Evolutionary conservation across 1,140 invertebrate species (phyloP).

Genomic region (Magallana gigas): DNA sequence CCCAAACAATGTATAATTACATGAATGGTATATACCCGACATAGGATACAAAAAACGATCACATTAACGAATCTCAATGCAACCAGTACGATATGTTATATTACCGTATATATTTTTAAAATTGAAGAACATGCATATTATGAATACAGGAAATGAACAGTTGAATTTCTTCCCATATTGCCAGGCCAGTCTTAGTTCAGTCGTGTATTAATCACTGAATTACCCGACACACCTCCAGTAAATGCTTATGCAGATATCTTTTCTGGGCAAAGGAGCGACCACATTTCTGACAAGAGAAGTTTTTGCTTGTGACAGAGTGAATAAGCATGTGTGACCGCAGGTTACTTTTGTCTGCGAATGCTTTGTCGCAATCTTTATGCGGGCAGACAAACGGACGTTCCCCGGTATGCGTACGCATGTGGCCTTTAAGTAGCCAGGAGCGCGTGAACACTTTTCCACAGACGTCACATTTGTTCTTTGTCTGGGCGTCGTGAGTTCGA

Average conservation of each 20-base stretch:
- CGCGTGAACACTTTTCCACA: slow-evolving; percentile 97
- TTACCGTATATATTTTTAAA: too few relatives aligned
- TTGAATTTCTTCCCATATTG: too few relatives aligned
- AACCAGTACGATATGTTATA: too few relatives aligned
- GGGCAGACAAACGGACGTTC: slow-evolving; percentile 98
- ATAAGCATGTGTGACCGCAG: slow-evolving; percentile 99
- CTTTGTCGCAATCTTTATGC: slow-evolving; percentile 91
- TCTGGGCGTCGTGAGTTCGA: slow-evolving; percentile 53
- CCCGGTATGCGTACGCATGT: slow-evolving; percentile 97
- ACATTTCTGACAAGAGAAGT: slow-evolving; percentile 93
- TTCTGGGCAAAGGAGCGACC: slow-evolving; percentile 88
- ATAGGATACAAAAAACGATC: too few relatives aligned
- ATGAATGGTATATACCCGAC: too few relatives aligned
- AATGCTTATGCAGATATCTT: slow-evolving; percentile 86
- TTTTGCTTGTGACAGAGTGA: slow-evolving; percentile 95
- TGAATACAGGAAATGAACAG: too few relatives aligned
- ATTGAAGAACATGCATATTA: too few relatives aligned
- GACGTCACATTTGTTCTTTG: slow-evolving; percentile 89
- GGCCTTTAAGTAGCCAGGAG: slow-evolving; percentile 97
- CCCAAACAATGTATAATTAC: too few relatives aligned
- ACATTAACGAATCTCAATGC: too few relatives aligned
- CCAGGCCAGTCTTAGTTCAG: too few relatives aligned
- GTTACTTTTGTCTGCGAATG: slow-evolving; percentile 93
- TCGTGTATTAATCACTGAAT: not conserved
- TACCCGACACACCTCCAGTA: slow-evolving; percentile 83